Evolutionary conservation across 2,113 vertebrate genomes (phyloP), one percentile per base, ranked within the genome.

Genomic region (Brachyhypopomus occidentalis): DNA sequence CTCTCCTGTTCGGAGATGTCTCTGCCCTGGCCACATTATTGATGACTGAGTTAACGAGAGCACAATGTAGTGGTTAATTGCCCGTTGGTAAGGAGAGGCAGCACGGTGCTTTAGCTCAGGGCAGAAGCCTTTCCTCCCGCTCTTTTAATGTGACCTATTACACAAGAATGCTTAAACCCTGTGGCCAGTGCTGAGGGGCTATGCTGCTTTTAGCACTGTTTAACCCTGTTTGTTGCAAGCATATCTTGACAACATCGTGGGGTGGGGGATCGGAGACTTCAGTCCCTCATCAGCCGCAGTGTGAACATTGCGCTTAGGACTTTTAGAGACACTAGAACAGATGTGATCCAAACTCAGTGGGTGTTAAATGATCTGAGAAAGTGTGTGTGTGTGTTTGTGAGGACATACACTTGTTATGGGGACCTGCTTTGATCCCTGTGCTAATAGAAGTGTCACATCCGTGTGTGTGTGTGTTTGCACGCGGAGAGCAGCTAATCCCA

Each of bases 11-110:
- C 79, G 78, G 75, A 55, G 52, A 77, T 62, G 73, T 22, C 69
- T 85, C 78, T 66, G 86, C 83, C 84, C 86, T 81, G 84, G 76
- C 81, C 62, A 85, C 83, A 82, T 84, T 90, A 92, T 90, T 83
- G 87, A 90, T 91, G 84, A 85, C 86, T 86, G 87, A 82, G 80
- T 64, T 88, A 92, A 90, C 89, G 82, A 89, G 83, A 87, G 60
- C 84, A 64, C 82, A 88, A 84, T 89, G 88, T 89, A 86, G 87
- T 86, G 84, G 84, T 84, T 84, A 75, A 83, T 83, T 88, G 80
- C 41, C 70, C 77, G 64, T 79, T 76, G 27, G 76, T 72, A 79
- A 82, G 45, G 56, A 22, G 74, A 59, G 19, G 17, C 48, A 20
- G 36, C n/a, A n/a, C 12, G 55, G 12, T 45, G 23, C 16, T n/a